Base-by-base conservation (phyloP, 2,113 vertebrate species). In the Poeciliopsis prolifica region DNA sequence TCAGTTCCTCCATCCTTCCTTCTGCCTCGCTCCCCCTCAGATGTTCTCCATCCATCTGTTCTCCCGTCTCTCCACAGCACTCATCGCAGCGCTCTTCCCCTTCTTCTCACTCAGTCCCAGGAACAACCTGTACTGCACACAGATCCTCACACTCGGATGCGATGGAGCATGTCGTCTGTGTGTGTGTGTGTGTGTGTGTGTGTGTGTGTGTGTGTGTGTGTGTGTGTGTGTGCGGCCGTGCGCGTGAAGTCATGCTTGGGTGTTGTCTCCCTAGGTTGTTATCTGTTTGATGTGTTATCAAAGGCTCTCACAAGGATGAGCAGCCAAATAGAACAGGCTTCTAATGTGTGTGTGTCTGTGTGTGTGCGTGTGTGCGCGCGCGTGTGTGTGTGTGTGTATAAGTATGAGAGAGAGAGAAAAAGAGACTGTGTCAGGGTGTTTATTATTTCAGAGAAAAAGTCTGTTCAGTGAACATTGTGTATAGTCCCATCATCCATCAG, bases 231-330 rank as follows among this genome's bases (percentile, higher is more conserved):
- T 69, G 13, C 13, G 24, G 63, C 35, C 33, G 68, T 54, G 29
- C 26, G 13, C 68, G 66, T 51, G 65, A 30, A 24, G 61, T 35
- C 22, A 26, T 35, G 54, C 24, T 14, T 79, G 73, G 3, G 72
- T 77, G 79, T 79, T 72, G 79, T 81, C 65, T 86, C 75, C 51
- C 71, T 60, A 73, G 75, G 78, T 79, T 79, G 68, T 62, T 85
- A 80, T 80, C 74, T 79, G 84, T 89, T 88, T 91, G 89, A 89
- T 89, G 88, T 88, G 58, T 82, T 85, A 91, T 92, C 87, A 89
- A 87, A 90, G 87, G 64, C 31, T 60, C 33, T 58, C 77, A 82
- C 80, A 30, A 77, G 76, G 80, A 83, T 76, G 81, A 86, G 72
- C 77, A 75, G 54, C 77, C 74, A 77, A 84, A 83, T 68, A 81